Evolutionary conservation across 2,888 invertebrate species (phyloP).

Genomic region (Melinaea marsaeus): DNA sequence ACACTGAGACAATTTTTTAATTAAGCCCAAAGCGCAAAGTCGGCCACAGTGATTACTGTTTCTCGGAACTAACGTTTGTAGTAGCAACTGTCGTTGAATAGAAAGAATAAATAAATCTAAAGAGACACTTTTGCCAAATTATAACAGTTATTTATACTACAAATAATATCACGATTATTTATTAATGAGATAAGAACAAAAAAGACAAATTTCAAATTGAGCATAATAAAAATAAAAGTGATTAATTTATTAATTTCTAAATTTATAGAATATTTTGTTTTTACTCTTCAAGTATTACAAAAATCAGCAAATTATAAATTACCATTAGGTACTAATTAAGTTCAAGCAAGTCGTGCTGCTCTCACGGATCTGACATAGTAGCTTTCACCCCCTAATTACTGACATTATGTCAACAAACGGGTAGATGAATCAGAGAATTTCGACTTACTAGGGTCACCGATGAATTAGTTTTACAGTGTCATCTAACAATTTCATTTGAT

Average conservation of each 20-base stretch:
- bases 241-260: too few relatives aligned
- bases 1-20: slow-evolving; percentile 35
- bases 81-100: not conserved
- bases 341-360: slow-evolving; percentile 24
- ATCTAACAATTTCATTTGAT: not conserved
- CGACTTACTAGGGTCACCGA: slow-evolving; percentile 20
- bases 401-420: slow-evolving; percentile 43
- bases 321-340: not conserved
- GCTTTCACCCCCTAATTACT: slow-evolving; percentile 67
- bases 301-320: too few relatives aligned
- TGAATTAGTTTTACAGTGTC: not conserved
- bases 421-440: slow-evolving; percentile 30
- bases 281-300: too few relatives aligned
- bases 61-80: slow-evolving; percentile 10
- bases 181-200: too few relatives aligned
- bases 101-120: not conserved
- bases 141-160: too few relatives aligned
- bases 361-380: slow-evolving; percentile 50
- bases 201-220: too few relatives aligned
- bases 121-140: not conserved
- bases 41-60: slow-evolving; percentile 20
- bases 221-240: too few relatives aligned
- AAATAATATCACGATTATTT: too few relatives aligned
- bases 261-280: too few relatives aligned
- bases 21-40: slow-evolving; percentile 31